Percentiles rank a stretch among this genome's conserved stretches.
These are phyloP conservation scores for Ctenopoma kingsleyae DNA, from an alignment of 2,797 vertebrate genomes.

Conservation along the genomic window DNA sequence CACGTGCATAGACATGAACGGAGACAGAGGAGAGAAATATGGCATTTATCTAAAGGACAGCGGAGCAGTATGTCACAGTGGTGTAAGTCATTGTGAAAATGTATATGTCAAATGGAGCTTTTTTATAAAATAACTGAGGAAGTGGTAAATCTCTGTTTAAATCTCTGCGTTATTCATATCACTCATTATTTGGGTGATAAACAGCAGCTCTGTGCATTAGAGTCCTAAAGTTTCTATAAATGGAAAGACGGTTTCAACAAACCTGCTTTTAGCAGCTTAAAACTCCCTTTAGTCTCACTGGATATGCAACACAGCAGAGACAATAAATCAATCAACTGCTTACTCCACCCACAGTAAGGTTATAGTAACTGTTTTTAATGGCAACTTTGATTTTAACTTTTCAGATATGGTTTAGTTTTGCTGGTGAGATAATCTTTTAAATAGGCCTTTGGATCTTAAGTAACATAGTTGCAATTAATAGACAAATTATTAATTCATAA, in stretches of 20 bases:
- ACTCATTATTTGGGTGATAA: neutral
- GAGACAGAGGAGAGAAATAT: neutral
- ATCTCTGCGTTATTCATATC: neutral
- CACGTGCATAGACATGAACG: constrained; percentile 6
- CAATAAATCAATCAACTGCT: neutral
- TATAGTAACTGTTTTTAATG: neutral
- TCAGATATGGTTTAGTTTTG: no score
- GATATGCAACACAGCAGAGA: neutral
- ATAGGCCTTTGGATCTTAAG: no score
- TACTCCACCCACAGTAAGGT: neutral
- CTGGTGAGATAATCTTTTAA: no score
- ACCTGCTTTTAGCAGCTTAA: neutral
- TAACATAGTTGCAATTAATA: no score
- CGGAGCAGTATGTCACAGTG: neutral
- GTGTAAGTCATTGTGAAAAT: neutral
- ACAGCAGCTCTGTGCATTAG: neutral
- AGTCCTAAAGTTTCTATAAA: neutral
- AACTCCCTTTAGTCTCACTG: neutral
- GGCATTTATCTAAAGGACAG: neutral
- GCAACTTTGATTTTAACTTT: no score
- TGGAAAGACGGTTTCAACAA: neutral
- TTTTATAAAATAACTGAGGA: neutral
- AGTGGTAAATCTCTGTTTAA: neutral
- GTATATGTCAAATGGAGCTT: neutral
- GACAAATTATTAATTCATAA: no score